Conservation (phyloP, 2,797 vertebrate genomes). For the Eulemur albifrons region DNA sequence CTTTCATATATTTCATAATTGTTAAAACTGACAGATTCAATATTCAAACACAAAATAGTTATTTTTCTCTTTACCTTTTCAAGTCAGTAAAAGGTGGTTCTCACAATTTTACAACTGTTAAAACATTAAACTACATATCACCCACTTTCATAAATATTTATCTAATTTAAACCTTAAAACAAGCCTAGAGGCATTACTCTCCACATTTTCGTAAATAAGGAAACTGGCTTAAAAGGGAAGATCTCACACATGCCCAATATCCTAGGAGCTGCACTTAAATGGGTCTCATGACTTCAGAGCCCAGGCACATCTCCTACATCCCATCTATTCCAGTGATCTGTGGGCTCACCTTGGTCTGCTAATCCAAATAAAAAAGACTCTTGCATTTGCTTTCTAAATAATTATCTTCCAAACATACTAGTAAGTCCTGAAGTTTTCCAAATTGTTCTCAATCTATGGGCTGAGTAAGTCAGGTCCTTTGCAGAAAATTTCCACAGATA, state of each 20-base stretch:
- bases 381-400: background rate
- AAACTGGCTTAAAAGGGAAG: background rate
- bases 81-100: slow-evolving; percentile 8
- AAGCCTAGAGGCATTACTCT: background rate
- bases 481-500: background rate
- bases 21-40: slow-evolving; percentile 18
- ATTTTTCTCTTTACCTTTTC: slow-evolving; percentile 22
- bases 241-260: background rate
- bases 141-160: slow-evolving; percentile 34
- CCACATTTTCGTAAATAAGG: background rate
- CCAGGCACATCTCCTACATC: background rate
- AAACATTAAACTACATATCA: background rate
- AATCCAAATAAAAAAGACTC: background rate
- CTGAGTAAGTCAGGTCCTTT: background rate
- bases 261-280: background rate
- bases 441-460: background rate
- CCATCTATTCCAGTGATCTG: background rate
- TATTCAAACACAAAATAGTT: slow-evolving; percentile 37
- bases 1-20: background rate
- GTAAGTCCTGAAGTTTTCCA: slow-evolving; percentile 35
- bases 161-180: slow-evolving; percentile 12
- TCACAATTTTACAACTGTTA: slow-evolving; percentile 8
- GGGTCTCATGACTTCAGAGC: background rate
- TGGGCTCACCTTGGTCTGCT: background rate
- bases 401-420: slow-evolving; percentile 4